phyloP scores from a whole-genome alignment of 2,888 invertebrate genomes.

The Nymphalis urticae region DNA sequence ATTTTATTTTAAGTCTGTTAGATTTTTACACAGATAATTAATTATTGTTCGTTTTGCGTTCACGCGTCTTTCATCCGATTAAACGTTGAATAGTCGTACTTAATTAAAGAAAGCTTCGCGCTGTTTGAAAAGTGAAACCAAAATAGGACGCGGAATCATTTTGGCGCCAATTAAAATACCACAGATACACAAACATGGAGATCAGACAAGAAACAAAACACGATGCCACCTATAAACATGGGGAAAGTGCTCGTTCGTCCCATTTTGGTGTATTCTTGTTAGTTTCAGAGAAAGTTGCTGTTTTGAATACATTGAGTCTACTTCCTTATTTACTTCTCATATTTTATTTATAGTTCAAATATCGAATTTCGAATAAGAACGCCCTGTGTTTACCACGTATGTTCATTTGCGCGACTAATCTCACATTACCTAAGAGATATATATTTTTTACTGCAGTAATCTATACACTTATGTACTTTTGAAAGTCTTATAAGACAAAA shows the following conservation, averaged over 20 bases:
- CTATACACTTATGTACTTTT: no score
- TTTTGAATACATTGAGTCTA: constrained; percentile 1
- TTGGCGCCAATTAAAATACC: constrained; percentile 5
- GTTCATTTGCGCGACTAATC: no score
- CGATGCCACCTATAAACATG: background rate
- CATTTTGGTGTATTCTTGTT: constrained; percentile 19
- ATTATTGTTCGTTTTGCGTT: no score
- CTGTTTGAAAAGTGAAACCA: background rate
- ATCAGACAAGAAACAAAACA: background rate
- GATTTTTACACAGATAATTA: no score
- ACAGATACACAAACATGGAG: background rate
- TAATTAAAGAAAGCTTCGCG: background rate
- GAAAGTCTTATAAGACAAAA: no score
- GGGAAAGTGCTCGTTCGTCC: background rate
- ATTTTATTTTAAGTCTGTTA: no score
- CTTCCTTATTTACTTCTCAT: constrained; percentile 8
- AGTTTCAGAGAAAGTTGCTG: constrained; percentile 17
- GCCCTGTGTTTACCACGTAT: no score
- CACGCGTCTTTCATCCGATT: no score
- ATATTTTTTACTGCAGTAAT: no score
- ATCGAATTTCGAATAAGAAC: no score
- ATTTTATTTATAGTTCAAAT: background rate
- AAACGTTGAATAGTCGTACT: no score
- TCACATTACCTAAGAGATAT: no score
- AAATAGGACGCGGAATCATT: background rate